Percentiles rank a stretch among this genome's conserved stretches.
phyloP scores from a whole-genome alignment of 2,113 vertebrate species.

The Sprattus sprattus region DNA sequence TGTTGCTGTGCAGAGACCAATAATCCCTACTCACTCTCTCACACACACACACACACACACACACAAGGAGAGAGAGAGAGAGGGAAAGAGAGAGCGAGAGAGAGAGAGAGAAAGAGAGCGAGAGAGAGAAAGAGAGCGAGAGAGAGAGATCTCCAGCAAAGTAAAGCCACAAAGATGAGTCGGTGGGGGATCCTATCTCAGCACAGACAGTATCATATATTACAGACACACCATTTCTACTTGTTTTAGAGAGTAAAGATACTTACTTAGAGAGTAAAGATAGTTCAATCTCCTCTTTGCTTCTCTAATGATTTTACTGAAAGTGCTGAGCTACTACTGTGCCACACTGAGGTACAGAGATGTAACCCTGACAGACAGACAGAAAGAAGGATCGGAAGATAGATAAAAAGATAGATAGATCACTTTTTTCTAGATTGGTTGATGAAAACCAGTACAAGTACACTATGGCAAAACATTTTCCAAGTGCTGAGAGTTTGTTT shows the following conservation, averaged over 20 bases:
- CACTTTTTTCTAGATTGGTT: no score
- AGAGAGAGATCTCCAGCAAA: neutral
- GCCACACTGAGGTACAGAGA: neutral
- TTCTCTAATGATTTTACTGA: neutral
- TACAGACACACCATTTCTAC: neutral
- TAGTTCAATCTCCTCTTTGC: no score
- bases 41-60: neutral
- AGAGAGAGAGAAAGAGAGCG: neutral
- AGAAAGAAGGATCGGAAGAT: no score
- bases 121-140: neutral
- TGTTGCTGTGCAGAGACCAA: neutral
- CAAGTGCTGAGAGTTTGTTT: neutral
- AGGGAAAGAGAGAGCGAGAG: neutral
- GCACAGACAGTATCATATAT: no score
- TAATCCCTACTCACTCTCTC: neutral
- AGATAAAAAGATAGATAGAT: no score
- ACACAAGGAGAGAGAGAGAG: neutral
- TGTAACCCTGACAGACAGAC: neutral
- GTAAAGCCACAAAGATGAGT: neutral
- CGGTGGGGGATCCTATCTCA: no score
- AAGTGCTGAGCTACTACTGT: neutral
- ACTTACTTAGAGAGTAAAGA: no score
- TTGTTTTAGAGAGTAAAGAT: neutral
- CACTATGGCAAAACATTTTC: neutral
- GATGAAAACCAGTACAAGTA: neutral